Evolutionary conservation across 2,797 vertebrate genomes (phyloP).

Genomic region (Hydrocynus forskahlii): DNA sequence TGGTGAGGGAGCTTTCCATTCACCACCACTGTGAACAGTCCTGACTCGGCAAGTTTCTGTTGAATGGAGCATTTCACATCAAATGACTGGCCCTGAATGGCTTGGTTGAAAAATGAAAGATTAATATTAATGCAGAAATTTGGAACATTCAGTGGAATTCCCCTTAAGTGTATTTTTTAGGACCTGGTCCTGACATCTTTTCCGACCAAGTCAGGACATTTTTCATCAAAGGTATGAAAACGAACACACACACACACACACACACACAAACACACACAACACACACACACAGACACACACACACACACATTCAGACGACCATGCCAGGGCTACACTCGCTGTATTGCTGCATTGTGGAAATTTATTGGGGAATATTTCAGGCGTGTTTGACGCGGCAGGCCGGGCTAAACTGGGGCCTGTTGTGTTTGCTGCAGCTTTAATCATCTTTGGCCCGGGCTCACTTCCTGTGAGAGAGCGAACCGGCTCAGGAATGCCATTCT

Average conservation of each 20-base stretch:
- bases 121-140: too few species aligned
- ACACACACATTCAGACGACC: neutral
- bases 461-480: slow-evolving; percentile 99
- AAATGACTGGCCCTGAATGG: too few species aligned
- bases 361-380: slow-evolving; percentile 45
- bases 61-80: too few species aligned
- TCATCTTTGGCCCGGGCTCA: slow-evolving; percentile 93
- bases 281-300: neutral
- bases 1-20: too few species aligned
- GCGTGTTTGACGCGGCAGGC: slow-evolving; percentile 22
- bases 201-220: neutral
- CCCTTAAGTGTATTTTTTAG: too few species aligned
- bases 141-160: too few species aligned
- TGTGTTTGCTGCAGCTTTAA: slow-evolving; percentile 92
- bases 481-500: slow-evolving; percentile 99
- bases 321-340: neutral
- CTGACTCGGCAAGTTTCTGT: too few species aligned
- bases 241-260: neutral
- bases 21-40: too few species aligned
- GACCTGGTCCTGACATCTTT: neutral
- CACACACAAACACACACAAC: too few species aligned
- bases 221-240: neutral
- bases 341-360: slow-evolving; percentile 5
- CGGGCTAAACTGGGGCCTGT: slow-evolving; percentile 29
- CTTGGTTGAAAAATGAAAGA: too few species aligned